phyloP scores from a whole-genome alignment of 2,113 vertebrate genomes.

The Nanorana parkeri region DNA sequence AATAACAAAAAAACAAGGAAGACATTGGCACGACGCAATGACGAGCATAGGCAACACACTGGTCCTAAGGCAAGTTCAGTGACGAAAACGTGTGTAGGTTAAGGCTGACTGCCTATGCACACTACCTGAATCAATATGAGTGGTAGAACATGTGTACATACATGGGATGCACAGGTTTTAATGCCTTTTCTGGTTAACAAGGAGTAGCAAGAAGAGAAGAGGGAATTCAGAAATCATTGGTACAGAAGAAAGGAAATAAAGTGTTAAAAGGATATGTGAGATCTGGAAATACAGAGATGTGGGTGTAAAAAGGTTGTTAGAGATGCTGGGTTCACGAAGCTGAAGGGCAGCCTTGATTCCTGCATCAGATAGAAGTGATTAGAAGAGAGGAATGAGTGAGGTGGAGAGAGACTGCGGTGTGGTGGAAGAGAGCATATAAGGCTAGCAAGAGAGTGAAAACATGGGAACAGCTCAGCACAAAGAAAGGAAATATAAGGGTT shows the following conservation, averaged over 20 bases:
- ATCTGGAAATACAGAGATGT: not conserved
- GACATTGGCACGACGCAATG: no score
- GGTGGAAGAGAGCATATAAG: not conserved
- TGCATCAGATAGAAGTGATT: conserved; percentile 45
- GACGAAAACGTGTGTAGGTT: no score
- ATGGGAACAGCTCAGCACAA: not conserved
- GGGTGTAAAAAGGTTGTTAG: not conserved
- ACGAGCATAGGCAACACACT: no score
- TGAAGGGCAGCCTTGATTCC: conserved; percentile 20
- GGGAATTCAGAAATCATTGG: not conserved
- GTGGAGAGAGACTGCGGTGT: not conserved
- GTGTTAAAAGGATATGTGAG: not conserved
- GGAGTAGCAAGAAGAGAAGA: no score
- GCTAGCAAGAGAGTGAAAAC: not conserved
- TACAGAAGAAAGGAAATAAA: not conserved
- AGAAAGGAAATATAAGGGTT: not conserved
- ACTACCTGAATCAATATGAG: no score
- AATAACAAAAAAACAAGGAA: no score
- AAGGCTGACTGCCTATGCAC: no score
- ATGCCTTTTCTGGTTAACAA: no score
- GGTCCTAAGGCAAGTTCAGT: no score
- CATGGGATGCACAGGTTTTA: no score
- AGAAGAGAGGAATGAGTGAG: conserved; percentile 16
- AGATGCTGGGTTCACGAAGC: not conserved
- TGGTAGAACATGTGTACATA: no score